A percentile compares a stretch with the other conserved stretches of the same genome.
phyloP scores from a whole-genome alignment of 2,888 invertebrate species.

The Yponomeuta evonymella region DNA sequence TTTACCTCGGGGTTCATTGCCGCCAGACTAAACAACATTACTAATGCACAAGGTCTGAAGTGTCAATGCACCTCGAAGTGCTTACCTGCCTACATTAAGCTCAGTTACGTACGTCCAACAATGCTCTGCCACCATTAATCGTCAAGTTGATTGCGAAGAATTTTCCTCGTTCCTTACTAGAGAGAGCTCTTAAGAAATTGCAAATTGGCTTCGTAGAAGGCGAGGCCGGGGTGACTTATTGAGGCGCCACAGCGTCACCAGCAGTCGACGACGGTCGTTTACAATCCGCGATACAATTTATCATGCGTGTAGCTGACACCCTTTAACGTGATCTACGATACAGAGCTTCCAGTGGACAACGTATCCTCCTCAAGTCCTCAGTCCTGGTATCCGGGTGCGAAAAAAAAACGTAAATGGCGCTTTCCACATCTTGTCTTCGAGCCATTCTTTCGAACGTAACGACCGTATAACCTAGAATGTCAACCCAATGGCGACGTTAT shows the following conservation, averaged over 20 bases:
- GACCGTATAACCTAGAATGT: constrained; percentile 6
- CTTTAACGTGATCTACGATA: background rate
- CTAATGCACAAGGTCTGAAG: constrained; percentile 29
- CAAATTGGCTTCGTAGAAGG: background rate
- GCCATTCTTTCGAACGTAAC: background rate
- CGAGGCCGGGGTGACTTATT: background rate
- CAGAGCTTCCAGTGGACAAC: background rate
- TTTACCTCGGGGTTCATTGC: constrained; percentile 60
- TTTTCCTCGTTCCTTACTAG: background rate
- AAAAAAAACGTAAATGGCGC: background rate
- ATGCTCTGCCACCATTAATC: background rate
- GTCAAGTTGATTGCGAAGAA: background rate
- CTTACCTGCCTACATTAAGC: background rate
- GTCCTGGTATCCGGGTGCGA: background rate
- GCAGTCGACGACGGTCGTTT: background rate
- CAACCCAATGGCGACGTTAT: background rate
- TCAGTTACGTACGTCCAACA: background rate
- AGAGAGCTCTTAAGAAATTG: background rate
- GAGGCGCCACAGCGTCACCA: background rate
- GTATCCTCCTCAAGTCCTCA: background rate
- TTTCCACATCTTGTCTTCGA: background rate
- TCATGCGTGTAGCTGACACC: background rate
- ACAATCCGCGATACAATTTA: background rate
- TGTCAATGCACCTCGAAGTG: constrained; percentile 47
- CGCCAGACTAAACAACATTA: constrained; percentile 51